Evolutionary conservation across 2,888 invertebrate species (phyloP).

Genomic region (Scaptomyza polygonia): DNA sequence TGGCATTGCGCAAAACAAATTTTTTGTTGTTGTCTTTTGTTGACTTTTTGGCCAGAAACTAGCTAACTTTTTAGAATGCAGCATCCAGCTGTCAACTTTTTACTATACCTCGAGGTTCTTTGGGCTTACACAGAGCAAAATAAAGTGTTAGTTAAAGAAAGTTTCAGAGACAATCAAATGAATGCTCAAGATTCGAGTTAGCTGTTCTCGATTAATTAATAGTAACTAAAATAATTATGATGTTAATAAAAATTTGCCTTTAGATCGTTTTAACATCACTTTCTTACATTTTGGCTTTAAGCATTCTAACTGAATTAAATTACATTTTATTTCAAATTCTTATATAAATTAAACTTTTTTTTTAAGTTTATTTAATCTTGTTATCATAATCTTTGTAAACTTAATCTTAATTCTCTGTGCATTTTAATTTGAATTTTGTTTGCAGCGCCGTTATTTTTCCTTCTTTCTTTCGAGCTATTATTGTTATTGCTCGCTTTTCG

Average conservation of each 20-base stretch:
- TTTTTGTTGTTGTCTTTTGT: neutral
- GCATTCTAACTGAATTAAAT: too few relatives aligned
- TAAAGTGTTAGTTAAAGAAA: neutral
- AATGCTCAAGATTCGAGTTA: too few relatives aligned
- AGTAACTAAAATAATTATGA: too few relatives aligned
- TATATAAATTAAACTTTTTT: too few relatives aligned
- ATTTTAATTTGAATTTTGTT: conserved; percentile 60
- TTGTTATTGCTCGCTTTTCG: conserved; percentile 38
- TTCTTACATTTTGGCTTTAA: too few relatives aligned
- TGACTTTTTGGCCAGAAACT: conserved; percentile 39
- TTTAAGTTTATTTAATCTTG: neutral
- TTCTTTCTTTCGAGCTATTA: conserved; percentile 27
- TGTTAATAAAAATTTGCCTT: too few relatives aligned
- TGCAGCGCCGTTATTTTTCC: conserved; percentile 60
- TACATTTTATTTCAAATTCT: too few relatives aligned
- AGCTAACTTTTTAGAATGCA: conserved; percentile 16
- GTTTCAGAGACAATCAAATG: too few relatives aligned
- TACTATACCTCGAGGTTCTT: conserved; percentile 10
- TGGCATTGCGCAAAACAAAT: conserved; percentile 46
- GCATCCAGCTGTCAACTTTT: conserved; percentile 15
- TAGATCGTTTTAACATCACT: too few relatives aligned
- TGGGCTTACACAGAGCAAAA: neutral
- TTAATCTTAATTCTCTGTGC: neutral
- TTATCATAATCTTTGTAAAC: neutral
- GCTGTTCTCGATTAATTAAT: too few relatives aligned